phyloP scores from a whole-genome alignment of 2,113 vertebrate species.

The Ophthalmolycus amberensis region DNA sequence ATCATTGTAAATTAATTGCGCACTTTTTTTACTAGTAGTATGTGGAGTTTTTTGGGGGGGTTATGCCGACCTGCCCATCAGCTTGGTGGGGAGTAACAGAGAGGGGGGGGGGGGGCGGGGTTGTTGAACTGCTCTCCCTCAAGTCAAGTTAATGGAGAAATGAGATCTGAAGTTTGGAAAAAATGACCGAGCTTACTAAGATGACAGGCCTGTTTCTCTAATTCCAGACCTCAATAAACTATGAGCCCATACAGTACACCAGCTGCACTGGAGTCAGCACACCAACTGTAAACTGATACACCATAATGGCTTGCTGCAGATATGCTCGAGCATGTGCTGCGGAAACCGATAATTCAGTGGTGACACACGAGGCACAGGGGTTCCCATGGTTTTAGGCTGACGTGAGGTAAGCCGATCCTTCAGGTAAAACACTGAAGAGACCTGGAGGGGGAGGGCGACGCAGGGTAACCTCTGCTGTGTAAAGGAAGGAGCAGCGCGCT shows the following conservation, averaged over 20 bases:
- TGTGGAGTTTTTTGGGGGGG: background rate
- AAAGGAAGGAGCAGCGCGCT: constrained; percentile 45
- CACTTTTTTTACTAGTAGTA: background rate
- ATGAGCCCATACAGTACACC: constrained; percentile 64
- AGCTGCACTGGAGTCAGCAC: constrained; percentile 73
- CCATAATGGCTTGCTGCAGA: constrained; percentile 77
- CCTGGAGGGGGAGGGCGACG: constrained; percentile 19
- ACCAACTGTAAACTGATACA: constrained; percentile 77
- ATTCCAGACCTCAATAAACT: constrained; percentile 75
- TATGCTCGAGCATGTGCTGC: constrained; percentile 74
- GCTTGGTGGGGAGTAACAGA: constrained; percentile 6
- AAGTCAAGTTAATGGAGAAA: constrained; percentile 53
- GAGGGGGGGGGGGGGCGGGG: background rate
- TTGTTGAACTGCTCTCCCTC: constrained; percentile 11
- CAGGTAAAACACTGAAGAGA: constrained; percentile 61
- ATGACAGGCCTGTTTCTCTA: constrained; percentile 72
- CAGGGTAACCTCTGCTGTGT: constrained; percentile 39
- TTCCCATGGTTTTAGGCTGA: constrained; percentile 76
- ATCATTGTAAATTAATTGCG: background rate
- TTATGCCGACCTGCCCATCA: background rate
- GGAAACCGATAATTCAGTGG: constrained; percentile 80
- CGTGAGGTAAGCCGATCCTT: constrained; percentile 72
- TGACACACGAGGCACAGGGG: constrained; percentile 71
- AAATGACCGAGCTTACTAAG: constrained; percentile 57
- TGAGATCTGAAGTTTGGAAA: constrained; percentile 46